Percentiles rank a stretch among this genome's conserved stretches.
Conservation (phyloP, 35 echinoderm and acorn worm species). For the Eucidaris tribuloides region DNA sequence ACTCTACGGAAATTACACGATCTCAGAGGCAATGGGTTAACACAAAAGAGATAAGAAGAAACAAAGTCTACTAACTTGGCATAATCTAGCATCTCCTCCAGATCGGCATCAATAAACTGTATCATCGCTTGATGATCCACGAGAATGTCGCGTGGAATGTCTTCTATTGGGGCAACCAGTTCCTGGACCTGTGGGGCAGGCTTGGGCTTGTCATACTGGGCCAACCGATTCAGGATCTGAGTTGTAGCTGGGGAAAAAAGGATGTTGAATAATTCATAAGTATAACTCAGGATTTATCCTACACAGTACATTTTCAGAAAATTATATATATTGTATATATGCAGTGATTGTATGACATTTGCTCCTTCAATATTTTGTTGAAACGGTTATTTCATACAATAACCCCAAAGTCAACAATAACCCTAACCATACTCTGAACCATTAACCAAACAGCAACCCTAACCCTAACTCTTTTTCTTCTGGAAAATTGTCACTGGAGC, state of each 20-base stretch:
- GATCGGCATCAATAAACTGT: slow-evolving; percentile 53
- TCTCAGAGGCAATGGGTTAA: not conserved
- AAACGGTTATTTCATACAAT: too few relatives aligned
- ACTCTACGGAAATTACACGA: not conserved
- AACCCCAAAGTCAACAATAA: too few relatives aligned
- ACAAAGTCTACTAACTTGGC: slow-evolving; percentile 60
- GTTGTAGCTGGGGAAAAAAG: slow-evolving; percentile 35
- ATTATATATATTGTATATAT: too few relatives aligned
- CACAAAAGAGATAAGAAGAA: not conserved
- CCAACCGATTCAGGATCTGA: slow-evolving; percentile 29
- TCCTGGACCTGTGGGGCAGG: slow-evolving; percentile 40
- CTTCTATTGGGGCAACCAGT: slow-evolving; percentile 69
- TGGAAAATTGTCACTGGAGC: too few relatives aligned
- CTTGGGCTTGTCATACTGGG: slow-evolving; percentile 52
- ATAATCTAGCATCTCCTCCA: slow-evolving; percentile 70
- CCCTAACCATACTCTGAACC: too few relatives aligned
- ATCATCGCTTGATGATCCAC: slow-evolving; percentile 69
- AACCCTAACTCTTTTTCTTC: too few relatives aligned
- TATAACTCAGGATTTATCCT: too few relatives aligned
- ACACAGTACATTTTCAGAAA: too few relatives aligned
- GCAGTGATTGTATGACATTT: too few relatives aligned
- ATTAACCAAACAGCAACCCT: too few relatives aligned
- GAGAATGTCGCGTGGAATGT: slow-evolving; percentile 56
- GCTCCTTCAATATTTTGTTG: too few relatives aligned
- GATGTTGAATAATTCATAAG: too few relatives aligned